These are phyloP conservation scores for Nerophis lumbriciformis DNA, from an alignment of 2,113 vertebrate genomes.

Conservation along the genomic window DNA sequence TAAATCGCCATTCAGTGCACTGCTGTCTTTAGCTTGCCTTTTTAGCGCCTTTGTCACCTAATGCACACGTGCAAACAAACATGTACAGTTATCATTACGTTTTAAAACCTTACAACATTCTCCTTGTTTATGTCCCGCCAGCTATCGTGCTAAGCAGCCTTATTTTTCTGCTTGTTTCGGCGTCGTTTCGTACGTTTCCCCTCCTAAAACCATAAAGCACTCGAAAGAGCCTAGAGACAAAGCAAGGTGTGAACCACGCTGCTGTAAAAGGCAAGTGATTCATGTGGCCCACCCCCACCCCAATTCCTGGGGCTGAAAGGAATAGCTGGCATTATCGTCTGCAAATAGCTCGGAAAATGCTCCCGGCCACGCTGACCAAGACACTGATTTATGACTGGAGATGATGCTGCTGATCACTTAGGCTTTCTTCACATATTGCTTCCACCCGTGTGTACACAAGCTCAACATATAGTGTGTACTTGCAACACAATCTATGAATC, in stretches of 20 bases:
- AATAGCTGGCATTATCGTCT: constrained; percentile 72
- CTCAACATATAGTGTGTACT: constrained; percentile 10
- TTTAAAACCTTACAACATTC: neutral
- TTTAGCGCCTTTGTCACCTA: neutral
- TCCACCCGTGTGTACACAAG: constrained; percentile 18
- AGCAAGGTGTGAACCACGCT: constrained; percentile 56
- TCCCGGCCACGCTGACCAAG: constrained; percentile 67
- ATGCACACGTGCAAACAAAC: neutral
- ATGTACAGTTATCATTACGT: neutral
- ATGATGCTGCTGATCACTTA: constrained; percentile 43
- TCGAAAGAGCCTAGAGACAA: constrained; percentile 43
- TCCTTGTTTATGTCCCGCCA: neutral
- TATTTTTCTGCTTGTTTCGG: constrained; percentile 5
- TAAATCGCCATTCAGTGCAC: no score
- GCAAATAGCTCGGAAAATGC: constrained; percentile 74
- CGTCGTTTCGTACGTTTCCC: constrained; percentile 25
- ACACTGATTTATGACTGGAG: constrained; percentile 68
- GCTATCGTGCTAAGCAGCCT: neutral
- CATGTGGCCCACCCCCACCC: constrained; percentile 56
- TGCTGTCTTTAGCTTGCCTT: neutral
- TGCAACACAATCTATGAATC: constrained; percentile 26
- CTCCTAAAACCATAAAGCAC: constrained; percentile 42
- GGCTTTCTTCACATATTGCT: constrained; percentile 35
- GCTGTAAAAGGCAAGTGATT: constrained; percentile 69
- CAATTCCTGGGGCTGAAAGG: constrained; percentile 55